Evolutionary conservation across 2,113 vertebrate species (phyloP).

Genomic region (Microcebus jonahi): DNA sequence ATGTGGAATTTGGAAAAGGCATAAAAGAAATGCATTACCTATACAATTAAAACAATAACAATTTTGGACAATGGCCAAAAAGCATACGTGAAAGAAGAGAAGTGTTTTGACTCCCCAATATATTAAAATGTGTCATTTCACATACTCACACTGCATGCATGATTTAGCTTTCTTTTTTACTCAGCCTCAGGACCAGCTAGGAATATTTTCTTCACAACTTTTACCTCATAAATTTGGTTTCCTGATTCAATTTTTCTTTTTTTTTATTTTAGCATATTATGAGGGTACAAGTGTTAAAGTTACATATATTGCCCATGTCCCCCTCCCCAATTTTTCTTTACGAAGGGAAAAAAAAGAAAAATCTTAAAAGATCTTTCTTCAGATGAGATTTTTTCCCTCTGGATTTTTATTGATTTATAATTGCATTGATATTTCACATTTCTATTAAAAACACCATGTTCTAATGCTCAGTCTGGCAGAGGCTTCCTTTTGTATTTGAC

Average conservation of each 20-base stretch:
- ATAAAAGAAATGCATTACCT: not conserved
- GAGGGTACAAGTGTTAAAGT: too few relatives aligned
- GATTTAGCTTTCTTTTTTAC: not conserved
- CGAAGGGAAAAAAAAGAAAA: not conserved
- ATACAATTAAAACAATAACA: not conserved
- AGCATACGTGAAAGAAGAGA: not conserved
- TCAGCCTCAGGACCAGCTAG: not conserved
- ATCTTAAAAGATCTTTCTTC: conserved; percentile 3
- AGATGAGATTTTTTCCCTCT: conserved; percentile 57
- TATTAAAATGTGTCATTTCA: not conserved
- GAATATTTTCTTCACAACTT: conserved; percentile 8
- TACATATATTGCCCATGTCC: too few relatives aligned
- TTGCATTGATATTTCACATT: conserved; percentile 44
- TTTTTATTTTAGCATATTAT: too few relatives aligned
- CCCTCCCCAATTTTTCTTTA: conserved; percentile 27
- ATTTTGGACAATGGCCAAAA: not conserved
- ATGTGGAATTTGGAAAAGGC: not conserved
- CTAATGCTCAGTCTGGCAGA: conserved; percentile 5
- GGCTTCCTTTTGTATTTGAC: conserved; percentile 22
- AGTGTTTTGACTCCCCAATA: not conserved
- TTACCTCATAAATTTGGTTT: conserved; percentile 22
- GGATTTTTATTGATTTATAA: conserved; percentile 54
- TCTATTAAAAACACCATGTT: conserved; percentile 26
- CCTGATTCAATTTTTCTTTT: conserved; percentile 26
- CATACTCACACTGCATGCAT: not conserved